Percentiles rank a stretch among this genome's conserved stretches.
phyloP scores from a whole-genome alignment of 1,140 invertebrate genomes.

The Heliconius hewitsoni region DNA sequence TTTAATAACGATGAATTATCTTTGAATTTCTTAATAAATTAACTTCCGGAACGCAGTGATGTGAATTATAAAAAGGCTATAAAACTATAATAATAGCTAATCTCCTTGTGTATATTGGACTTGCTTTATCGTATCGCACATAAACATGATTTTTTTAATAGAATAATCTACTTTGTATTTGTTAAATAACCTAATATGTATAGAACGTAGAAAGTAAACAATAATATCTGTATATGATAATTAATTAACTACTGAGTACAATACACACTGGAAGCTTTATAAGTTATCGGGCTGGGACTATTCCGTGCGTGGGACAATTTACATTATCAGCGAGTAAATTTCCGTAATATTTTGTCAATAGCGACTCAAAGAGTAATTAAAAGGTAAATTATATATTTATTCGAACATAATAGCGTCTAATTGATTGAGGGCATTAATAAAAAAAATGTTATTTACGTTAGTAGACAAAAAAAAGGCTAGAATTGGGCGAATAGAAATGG shows the following conservation, averaged over 20 bases:
- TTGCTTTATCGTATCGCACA: too few species aligned
- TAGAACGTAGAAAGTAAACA: neutral
- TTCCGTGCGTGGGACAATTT: slow-evolving; percentile 41
- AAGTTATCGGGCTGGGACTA: slow-evolving; percentile 40
- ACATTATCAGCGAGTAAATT: slow-evolving; percentile 38
- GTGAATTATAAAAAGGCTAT: too few species aligned
- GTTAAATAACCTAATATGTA: neutral
- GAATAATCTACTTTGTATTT: neutral
- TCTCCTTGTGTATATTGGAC: too few species aligned
- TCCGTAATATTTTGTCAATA: slow-evolving; percentile 21
- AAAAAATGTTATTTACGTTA: neutral
- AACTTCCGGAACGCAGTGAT: too few species aligned
- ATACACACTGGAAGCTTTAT: slow-evolving; percentile 17
- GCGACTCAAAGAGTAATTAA: neutral
- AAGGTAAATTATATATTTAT: neutral
- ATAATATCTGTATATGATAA: neutral
- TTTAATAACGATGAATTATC: too few species aligned
- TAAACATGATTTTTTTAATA: neutral
- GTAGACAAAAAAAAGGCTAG: too few species aligned
- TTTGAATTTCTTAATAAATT: too few species aligned
- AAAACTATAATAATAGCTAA: too few species aligned
- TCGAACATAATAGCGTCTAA: neutral
- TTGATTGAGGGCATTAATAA: neutral
- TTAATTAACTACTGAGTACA: neutral
- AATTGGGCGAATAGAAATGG: too few species aligned